phyloP scores from a whole-genome alignment of 2,888 invertebrate species.

The Drosophila rellima region DNA sequence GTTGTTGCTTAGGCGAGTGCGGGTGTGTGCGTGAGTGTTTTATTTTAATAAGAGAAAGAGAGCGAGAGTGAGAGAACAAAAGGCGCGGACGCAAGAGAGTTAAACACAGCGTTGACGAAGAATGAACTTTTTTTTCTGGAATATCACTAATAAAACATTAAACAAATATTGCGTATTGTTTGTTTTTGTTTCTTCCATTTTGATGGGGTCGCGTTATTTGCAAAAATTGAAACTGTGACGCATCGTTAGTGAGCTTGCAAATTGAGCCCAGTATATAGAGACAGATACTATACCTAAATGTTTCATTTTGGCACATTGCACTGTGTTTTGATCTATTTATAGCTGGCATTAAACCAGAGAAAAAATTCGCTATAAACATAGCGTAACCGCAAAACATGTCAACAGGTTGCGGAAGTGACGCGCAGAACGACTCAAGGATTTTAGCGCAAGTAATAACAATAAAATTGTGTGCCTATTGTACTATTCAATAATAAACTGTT shows the following conservation, averaged over 20 bases:
- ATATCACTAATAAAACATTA: slow-evolving; percentile 32
- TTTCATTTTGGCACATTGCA: slow-evolving; percentile 74
- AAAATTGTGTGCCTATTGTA: neutral
- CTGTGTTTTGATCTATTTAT: slow-evolving; percentile 67
- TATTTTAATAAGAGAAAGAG: slow-evolving; percentile 12
- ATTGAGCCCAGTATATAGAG: slow-evolving; percentile 17
- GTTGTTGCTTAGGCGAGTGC: slow-evolving; percentile 22
- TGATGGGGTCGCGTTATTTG: slow-evolving; percentile 29
- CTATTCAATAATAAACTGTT: neutral
- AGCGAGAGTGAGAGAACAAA: slow-evolving; percentile 10
- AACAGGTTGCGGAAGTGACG: slow-evolving; percentile 74
- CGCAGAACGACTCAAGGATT: slow-evolving; percentile 36
- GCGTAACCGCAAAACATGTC: slow-evolving; percentile 58
- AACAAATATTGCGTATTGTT: slow-evolving; percentile 33
- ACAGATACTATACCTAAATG: slow-evolving; percentile 10
- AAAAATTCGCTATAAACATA: slow-evolving; percentile 34
- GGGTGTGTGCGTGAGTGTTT: slow-evolving; percentile 6
- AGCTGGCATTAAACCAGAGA: slow-evolving; percentile 36
- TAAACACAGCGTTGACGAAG: slow-evolving; percentile 35
- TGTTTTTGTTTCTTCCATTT: slow-evolving; percentile 31
- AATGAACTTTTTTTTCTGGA: slow-evolving; percentile 24
- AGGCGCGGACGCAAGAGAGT: slow-evolving; percentile 59
- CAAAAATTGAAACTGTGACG: slow-evolving; percentile 52
- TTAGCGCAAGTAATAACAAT: slow-evolving; percentile 39
- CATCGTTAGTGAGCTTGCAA: slow-evolving; percentile 47